A percentile compares a stretch with the other conserved stretches of the same genome.
Conservation (phyloP, 1,140 invertebrate species). For the Musca domestica region DNA sequence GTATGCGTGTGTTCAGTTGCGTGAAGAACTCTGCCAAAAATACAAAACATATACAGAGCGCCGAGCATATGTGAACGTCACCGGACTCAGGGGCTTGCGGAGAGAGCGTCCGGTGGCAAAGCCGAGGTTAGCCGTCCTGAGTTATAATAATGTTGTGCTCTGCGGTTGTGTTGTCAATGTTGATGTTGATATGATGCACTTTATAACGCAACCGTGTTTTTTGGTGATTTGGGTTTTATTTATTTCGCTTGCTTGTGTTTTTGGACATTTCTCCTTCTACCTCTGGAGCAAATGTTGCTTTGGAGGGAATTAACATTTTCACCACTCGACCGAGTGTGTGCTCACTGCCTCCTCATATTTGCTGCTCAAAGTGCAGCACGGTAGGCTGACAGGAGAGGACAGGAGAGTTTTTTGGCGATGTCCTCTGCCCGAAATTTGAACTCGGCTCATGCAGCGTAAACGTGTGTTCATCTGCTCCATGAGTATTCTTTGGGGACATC, state of each 20-base stretch:
- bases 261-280: constrained; percentile 26
- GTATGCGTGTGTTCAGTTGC: background rate
- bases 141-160: constrained; percentile 19
- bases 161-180: constrained; percentile 30
- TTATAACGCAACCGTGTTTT: constrained; percentile 15
- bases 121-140: constrained; percentile 17
- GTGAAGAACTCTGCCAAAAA: constrained; percentile 18
- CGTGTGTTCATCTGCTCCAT: too few species aligned
- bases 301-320: background rate
- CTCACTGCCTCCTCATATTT: too few species aligned
- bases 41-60: background rate
- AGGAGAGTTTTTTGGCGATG: too few species aligned
- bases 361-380: too few species aligned
- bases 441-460: too few species aligned
- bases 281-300: constrained; percentile 9
- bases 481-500: too few species aligned
- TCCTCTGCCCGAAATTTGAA: too few species aligned
- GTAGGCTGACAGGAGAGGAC: too few species aligned
- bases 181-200: constrained; percentile 25
- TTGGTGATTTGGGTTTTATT: constrained; percentile 11
- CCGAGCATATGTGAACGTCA: background rate
- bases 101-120: constrained; percentile 6
- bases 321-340: too few species aligned
- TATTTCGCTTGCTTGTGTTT: constrained; percentile 17
- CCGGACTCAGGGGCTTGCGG: background rate